A percentile compares a stretch with the other conserved stretches of the same genome.
Conservation (phyloP, 2,113 vertebrate genomes). For the Channa argus region DNA sequence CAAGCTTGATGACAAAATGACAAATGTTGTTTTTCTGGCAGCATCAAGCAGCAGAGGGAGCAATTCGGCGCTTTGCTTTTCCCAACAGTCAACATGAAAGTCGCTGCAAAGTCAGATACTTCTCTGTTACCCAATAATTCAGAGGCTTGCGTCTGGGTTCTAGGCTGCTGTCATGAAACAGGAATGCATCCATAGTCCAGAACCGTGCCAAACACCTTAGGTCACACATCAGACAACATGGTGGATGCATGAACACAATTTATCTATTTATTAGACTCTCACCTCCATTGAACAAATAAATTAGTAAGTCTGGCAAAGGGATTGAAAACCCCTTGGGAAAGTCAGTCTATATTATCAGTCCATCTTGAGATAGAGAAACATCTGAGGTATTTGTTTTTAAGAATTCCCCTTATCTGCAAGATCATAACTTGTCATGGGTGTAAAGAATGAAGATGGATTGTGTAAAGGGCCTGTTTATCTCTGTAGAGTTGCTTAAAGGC, state of each 20-base stretch:
- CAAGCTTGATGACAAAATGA: too few relatives aligned
- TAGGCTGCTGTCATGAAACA: conserved; percentile 9
- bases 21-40: too few relatives aligned
- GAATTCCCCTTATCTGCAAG: conserved; percentile 57
- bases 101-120: conserved; percentile 2
- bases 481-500: conserved; percentile 5
- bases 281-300: not conserved
- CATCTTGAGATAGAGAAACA: conserved; percentile 31
- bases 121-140: conserved; percentile 2
- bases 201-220: not conserved
- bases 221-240: conserved; percentile 20
- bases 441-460: conserved; percentile 37
- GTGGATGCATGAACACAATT: not conserved
- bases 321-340: not conserved
- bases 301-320: not conserved
- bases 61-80: not conserved
- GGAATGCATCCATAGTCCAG: conserved; percentile 1
- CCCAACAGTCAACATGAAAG: not conserved
- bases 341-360: conserved; percentile 7
- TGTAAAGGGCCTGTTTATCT: conserved; percentile 30
- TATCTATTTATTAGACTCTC: not conserved
- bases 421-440: conserved; percentile 52
- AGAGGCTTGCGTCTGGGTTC: not conserved
- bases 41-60: conserved; percentile 51
- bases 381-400: conserved; percentile 46